phyloP scores from a whole-genome alignment of 2,888 invertebrate genomes.

The Synanthedon formicaeformis region DNA sequence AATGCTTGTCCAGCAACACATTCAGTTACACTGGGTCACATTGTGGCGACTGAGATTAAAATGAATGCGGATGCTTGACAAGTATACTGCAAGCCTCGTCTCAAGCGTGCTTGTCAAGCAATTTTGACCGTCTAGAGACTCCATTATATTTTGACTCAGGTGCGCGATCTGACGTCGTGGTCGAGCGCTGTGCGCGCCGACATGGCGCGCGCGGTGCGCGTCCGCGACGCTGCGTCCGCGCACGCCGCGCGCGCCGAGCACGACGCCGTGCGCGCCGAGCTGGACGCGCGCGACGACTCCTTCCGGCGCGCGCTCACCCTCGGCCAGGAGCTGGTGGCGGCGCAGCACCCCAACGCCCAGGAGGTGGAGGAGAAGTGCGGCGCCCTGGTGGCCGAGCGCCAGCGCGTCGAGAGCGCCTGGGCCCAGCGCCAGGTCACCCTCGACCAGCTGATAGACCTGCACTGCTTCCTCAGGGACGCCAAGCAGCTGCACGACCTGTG shows the following conservation, averaged over 20 bases:
- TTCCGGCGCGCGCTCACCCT: constrained; percentile 78
- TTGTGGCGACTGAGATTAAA: too few relatives aligned
- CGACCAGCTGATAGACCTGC: constrained; percentile 92
- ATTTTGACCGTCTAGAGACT: too few relatives aligned
- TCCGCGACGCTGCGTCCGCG: constrained; percentile 84
- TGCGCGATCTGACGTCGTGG: constrained; percentile 91
- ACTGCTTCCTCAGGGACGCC: constrained; percentile 94
- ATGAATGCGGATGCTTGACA: too few relatives aligned
- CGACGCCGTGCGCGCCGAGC: constrained; percentile 46
- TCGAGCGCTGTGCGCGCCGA: constrained; percentile 81
- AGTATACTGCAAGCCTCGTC: too few relatives aligned
- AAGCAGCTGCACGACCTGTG: constrained; percentile 92
- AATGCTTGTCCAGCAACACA: too few relatives aligned
- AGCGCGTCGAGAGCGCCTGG: constrained; percentile 86
- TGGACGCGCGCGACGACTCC: constrained; percentile 88
- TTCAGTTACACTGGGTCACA: too few relatives aligned
- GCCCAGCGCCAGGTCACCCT: constrained; percentile 88
- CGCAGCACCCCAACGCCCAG: constrained; percentile 41
- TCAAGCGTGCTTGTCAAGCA: too few relatives aligned
- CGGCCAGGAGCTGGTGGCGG: constrained; percentile 86
- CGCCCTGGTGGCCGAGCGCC: constrained; percentile 82
- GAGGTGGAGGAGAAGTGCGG: constrained; percentile 85
- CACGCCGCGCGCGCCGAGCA: constrained; percentile 82
- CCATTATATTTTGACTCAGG: too few relatives aligned
- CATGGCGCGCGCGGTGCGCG: constrained; percentile 84